Base-by-base conservation (phyloP, 2,797 vertebrate species). In the Ateles fusciceps region DNA sequence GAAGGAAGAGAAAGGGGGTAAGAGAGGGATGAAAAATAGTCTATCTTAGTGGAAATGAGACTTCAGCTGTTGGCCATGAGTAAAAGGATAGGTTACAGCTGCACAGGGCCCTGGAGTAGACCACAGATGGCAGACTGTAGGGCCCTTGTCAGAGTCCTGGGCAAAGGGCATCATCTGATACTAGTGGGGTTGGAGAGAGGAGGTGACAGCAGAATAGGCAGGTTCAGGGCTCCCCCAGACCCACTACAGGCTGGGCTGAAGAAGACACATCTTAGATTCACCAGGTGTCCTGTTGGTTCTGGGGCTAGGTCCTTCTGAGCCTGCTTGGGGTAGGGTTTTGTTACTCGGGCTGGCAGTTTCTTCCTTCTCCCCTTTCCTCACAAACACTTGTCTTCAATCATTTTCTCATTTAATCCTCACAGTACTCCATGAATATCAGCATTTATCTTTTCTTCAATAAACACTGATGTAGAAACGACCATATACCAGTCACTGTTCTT, bases 331-430 rank as follows among this genome's bases (percentile, higher is more conserved):
- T 74, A 55, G 24, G 85, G 7, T 76, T 95, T 94, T 6, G 14
- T 85, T n/a, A 87, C 22, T 30, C 21, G 17, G n/a, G 1, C 36
- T 85, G 39, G 68, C 13, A 74, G 11, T 42, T 76, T 92, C 68
- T 95, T 96, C 57, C 22, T 71, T 85, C 57, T 84, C 39, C 39
- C 59, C 28, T 89, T 92, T 59, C 28, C 26, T 52, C 36, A 78
- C 57, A 88, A 92, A 97, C 64, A 94, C 42, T 84, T 83, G 30
- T 79, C 91, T 91, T 91, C 57, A 61, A 87, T 79, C 11, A 13
- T 80, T 96, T 97, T 94, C 48, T 89, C 78, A 79, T 85, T 96
- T 86, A 75, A 84, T 86, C 44, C 3, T 89, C 59, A 93, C 8
- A 89, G 55, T 22, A 64, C 48, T 42, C 30, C 30, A 81, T 92